Conservation (phyloP, 1,140 invertebrate genomes). For the Globodera rostochiensis region DNA sequence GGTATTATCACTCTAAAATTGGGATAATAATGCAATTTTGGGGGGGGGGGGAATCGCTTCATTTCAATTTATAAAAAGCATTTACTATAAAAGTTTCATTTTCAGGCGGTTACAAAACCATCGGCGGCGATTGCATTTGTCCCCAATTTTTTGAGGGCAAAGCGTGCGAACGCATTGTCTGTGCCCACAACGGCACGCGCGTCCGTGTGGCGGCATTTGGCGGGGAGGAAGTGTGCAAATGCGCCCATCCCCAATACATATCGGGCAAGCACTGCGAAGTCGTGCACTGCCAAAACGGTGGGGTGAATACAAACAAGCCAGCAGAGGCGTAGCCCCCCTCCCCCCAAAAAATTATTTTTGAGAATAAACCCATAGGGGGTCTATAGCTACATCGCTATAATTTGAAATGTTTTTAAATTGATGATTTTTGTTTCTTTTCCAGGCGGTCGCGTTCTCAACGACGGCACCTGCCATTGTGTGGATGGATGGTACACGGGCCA, state of each 20-base stretch:
- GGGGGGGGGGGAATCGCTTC: neutral
- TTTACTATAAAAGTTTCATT: too few relatives aligned
- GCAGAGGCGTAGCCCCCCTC: too few relatives aligned
- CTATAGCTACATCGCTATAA: too few relatives aligned
- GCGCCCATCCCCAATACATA: constrained; percentile 52
- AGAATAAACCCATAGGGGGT: too few relatives aligned
- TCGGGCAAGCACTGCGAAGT: constrained; percentile 52
- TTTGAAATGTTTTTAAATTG: too few relatives aligned
- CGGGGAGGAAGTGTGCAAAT: constrained; percentile 45
- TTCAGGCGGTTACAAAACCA: constrained; percentile 31
- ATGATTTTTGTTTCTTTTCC: neutral
- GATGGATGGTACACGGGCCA: constrained; percentile 54
- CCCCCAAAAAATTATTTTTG: too few relatives aligned
- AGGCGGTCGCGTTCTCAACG: constrained; percentile 27
- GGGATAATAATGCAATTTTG: neutral
- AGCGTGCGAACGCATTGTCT: constrained; percentile 46
- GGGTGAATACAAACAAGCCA: neutral
- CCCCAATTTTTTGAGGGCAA: constrained; percentile 48
- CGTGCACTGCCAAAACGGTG: constrained; percentile 52
- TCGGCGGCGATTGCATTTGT: constrained; percentile 49
- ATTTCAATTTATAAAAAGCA: too few relatives aligned
- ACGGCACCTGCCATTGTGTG: constrained; percentile 49
- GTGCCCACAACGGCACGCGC: constrained; percentile 46
- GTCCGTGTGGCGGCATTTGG: constrained; percentile 26
- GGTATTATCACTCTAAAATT: constrained; percentile 25